Evolutionary conservation across 2,113 vertebrate species (phyloP), one percentile per base, ranked within the genome.

Genomic region (Scartelaos histophorus): DNA sequence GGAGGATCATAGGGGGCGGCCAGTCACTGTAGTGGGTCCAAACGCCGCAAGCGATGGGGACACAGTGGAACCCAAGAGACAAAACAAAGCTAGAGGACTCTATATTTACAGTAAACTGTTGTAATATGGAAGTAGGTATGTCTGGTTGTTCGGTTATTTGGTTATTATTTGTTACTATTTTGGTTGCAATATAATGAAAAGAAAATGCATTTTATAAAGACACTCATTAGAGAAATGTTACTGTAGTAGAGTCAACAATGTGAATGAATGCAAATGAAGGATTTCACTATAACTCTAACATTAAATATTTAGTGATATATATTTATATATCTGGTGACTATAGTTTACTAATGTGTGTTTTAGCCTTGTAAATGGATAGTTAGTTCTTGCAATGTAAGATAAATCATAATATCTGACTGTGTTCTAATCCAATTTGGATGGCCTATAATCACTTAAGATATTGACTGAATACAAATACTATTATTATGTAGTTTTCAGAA

Each of bases 21-120:
- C 73, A 74, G 66, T 87, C 71, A 81, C 70, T 79, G 79, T 85
- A 78, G 82, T 60, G 70, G 69, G 67, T 81, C 70, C n/a, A 64
- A 60, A 65, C 56, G 69, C 76, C 72, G 5, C 2, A 75, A 60
- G 81, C 65, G 1, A 49, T 60, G 49, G 60, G 78, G 74, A 45
- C 43, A 61, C 45, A 49, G 57, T 68, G 29, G 34, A 22, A 45
- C 72, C 61, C 60, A 64, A 11, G 61, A n/a, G 61, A 29, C 56
- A 58, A 58, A 58, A 25, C 21, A 24, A 5, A 13, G 13, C 11
- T 58, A 13, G 56, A 57, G 54, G 54, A 61, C 24, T 61, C 16
- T 16, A 34, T 15, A 61, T 17, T 25, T 15, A 13, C 22, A 58
- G 22, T 61, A 16, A 3, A 16, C 7, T 62, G 60, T 9, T 19